Base-by-base conservation (phyloP, 2,797 vertebrate genomes). In the Balearica regulorum region DNA sequence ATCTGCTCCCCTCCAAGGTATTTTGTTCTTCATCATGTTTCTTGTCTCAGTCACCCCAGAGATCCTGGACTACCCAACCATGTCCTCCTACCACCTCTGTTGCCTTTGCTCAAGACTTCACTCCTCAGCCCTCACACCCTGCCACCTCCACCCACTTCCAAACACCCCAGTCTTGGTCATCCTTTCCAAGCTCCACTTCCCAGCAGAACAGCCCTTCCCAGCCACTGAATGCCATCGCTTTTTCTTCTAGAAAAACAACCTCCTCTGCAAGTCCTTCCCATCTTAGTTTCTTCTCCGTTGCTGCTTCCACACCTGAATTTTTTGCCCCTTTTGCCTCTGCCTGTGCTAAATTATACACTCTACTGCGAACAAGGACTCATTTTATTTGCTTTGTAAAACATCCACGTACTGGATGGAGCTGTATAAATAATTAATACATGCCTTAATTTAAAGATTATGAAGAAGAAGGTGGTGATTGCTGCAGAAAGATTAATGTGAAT, bases 391-490 rank as follows among this genome's bases (percentile, higher is more conserved):
- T 88, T 89, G 8, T 91, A 49, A 91, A 87, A 35, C 28, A 64
- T 46, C 43, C 49, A 53, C 53, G 65, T 54, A 81, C 46, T 70
- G 58, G 79, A 88, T 89, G 58, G 87, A 95, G 43, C 61, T 35
- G 58, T 72, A 88, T 89, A 93, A 95, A 96, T 95, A 96, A 94
- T 96, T 96, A 95, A 97, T 91, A 78, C 11, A 39, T 48, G 10
- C 51, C 61, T 93, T 96, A 94, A 97, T 96, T 69, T 86, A 86
- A 96, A 92, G 87, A 96, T 94, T 92, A 94, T 94, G 78, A 95
- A 93, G 72, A 94, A 94, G 81, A 88, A 96, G 80, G 75, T 91
- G 89, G 69, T 65, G 89, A 89, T 72, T 89, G 76, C 82, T 93
- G 72, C 19, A 91, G 79, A 92, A 93, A 94, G 76, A 95, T 90